phyloP scores from a whole-genome alignment of 1,140 invertebrate genomes.

The Homarus americanus region DNA sequence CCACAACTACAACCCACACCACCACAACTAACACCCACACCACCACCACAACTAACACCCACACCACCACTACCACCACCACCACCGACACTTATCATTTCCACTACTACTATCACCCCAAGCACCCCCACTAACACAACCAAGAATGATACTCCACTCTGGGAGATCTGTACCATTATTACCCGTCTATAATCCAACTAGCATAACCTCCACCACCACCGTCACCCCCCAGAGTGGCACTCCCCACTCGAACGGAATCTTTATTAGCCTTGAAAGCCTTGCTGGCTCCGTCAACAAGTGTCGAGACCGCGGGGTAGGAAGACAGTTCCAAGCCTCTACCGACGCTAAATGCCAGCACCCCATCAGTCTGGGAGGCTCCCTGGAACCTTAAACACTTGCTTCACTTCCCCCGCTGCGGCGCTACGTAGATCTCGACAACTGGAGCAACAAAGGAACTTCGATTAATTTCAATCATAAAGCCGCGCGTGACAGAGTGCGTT shows the following conservation, averaged over 20 bases:
- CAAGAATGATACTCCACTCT: too few relatives aligned
- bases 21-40: too few relatives aligned
- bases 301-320: background rate
- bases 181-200: too few relatives aligned
- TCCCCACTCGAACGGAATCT: background rate
- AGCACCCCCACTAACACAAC: too few relatives aligned
- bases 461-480: conserved; percentile 15
- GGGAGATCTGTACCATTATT: too few relatives aligned
- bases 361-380: background rate
- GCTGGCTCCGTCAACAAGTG: background rate
- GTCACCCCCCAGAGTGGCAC: background rate
- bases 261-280: background rate
- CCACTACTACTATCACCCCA: too few relatives aligned
- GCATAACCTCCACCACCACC: background rate
- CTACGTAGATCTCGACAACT: background rate
- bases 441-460: conserved; percentile 2
- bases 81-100: too few relatives aligned
- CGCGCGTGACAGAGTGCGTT: conserved; percentile 18
- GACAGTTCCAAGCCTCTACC: background rate
- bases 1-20: too few relatives aligned
- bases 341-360: background rate
- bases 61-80: too few relatives aligned
- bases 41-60: too few relatives aligned
- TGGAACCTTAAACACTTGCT: background rate
- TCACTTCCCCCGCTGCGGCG: background rate